Evolutionary conservation across 2,113 vertebrate species (phyloP), one percentile per base, ranked within the genome.

Genomic region (Mobula hypostoma): DNA sequence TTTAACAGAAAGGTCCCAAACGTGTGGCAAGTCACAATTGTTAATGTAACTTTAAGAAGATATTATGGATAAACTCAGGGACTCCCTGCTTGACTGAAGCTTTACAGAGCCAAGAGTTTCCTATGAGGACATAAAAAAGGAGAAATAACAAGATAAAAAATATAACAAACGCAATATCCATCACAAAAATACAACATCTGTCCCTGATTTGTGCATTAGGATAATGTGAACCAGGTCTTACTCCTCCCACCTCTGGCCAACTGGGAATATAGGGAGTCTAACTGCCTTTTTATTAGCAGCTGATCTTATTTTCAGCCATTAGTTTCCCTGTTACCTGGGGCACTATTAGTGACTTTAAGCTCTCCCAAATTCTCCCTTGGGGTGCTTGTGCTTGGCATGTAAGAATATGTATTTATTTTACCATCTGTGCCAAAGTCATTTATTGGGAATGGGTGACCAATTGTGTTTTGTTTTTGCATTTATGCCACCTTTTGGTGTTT

Each of bases 131-230:
- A 7, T 29, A 1, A 88, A 29, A 63, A 63, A 0, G 58, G 15
- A 88, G 85, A 88, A 88, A 63, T 83, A 58, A 24, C 24, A 58
- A 24, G 48, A 85, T 85, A 56, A 85, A 85, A 85, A 58, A 88
- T 88, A 88, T 5, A 5, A 29, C 83, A 2, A 48, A 48, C 48
- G 1, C 48, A 48, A 48, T 4, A 48, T 48, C 48, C 48, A 48
- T 48, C 48, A 48, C 48, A 48, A 48, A 48, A 48, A 48, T 48
- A 48, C 48, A 48, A 48, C 58, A 63, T 58, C 85, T 88, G 48
- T 61, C 48, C 4, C 7, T 58, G 9, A n/a, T 4, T 88, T 63
- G 7, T 85, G 48, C 27, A 8, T 85, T 63, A 21, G 29, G 85
- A 17, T 63, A 63, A 63, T 61, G n/a, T n/a, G 24, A 19, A 29